These are phyloP conservation scores for Tamandua tetradactyla DNA, from an alignment of 2,797 vertebrate species.

Conservation along the genomic window DNA sequence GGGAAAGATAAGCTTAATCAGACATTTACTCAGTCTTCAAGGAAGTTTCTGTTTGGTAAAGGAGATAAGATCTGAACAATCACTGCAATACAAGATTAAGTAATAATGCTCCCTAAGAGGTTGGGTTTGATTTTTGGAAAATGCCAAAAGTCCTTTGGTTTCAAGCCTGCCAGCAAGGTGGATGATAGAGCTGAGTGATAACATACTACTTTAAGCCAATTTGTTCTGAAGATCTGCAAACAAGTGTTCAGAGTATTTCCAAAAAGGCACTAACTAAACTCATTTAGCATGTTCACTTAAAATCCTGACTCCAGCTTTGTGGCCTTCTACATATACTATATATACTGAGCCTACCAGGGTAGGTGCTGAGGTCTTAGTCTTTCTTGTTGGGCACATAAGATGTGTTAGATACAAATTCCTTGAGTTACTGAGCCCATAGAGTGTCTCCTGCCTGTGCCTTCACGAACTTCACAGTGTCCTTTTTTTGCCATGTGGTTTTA, in stretches of 20 bases:
- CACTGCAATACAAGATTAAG: background rate
- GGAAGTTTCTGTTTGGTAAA: slow-evolving; percentile 55
- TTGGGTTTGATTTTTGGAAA: slow-evolving; percentile 31
- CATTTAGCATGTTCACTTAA: background rate
- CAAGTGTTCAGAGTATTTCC: background rate
- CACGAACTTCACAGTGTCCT: background rate
- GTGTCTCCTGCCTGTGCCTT: background rate
- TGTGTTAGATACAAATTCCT: background rate
- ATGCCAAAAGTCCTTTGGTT: slow-evolving; percentile 8
- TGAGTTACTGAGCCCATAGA: background rate
- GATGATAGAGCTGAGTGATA: background rate
- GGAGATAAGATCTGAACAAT: slow-evolving; percentile 10
- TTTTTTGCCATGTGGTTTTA: background rate
- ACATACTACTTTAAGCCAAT: background rate
- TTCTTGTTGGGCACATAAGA: background rate
- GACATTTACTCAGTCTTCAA: slow-evolving; percentile 2
- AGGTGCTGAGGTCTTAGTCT: background rate
- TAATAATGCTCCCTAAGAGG: background rate
- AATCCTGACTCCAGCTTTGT: background rate
- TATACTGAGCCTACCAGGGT: background rate
- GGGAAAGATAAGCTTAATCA: slow-evolving; percentile 32
- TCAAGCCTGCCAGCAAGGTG: background rate
- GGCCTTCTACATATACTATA: background rate
- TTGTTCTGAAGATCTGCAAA: background rate
- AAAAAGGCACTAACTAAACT: background rate